Base-by-base conservation (phyloP, 2,888 invertebrate species). In the Priocnemis perturbator region DNA sequence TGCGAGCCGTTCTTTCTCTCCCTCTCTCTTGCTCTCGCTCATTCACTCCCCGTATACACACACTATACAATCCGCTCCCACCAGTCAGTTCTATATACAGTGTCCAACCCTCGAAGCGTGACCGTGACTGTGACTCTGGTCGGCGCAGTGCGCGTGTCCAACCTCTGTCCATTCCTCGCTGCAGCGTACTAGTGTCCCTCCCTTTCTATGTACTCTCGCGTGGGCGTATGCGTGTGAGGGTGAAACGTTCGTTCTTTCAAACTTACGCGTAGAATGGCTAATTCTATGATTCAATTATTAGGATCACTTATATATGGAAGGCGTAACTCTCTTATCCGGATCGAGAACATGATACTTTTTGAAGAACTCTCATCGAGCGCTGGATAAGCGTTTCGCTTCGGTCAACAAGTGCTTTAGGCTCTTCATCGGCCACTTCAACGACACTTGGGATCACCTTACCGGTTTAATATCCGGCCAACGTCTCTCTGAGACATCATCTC, bases 61-160 rank as follows among this genome's bases (percentile, higher is more conserved):
- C 70, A 55, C 63, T 59, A 52, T 45, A 66, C 69, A n/a, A 56
- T 59, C 61, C 65, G 62, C 79, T 75, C 74, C 82, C 73, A 72
- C 67, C 73, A 68, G 60, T 55, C 50, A 70, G 71, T 70, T 63
- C 67, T 73, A 73, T 73, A 75, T 57, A 66, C 64, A 61, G 72
- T 60, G 78, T 81, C 76, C 83, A 83, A 83, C 82, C 84, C 85
- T 82, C 80, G 73, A 79, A 86, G 85, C 86, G 85, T 87, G 87
- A 86, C 87, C 87, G 82, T 87, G 87, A 87, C 87, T 87, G 83
- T 87, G 87, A 86, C 86, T 84, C 78, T 75, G 81, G 68, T 65
- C 69, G 76, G 59, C 57, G 20, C 21, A 71, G 72, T 73, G 73
- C 75, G 74, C 74, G 71, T 71, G 77, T 76, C 74, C 71, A 70